These are phyloP conservation scores for Rhynchonycteris naso DNA, from an alignment of 2,797 vertebrate genomes.

Conservation along the genomic window DNA sequence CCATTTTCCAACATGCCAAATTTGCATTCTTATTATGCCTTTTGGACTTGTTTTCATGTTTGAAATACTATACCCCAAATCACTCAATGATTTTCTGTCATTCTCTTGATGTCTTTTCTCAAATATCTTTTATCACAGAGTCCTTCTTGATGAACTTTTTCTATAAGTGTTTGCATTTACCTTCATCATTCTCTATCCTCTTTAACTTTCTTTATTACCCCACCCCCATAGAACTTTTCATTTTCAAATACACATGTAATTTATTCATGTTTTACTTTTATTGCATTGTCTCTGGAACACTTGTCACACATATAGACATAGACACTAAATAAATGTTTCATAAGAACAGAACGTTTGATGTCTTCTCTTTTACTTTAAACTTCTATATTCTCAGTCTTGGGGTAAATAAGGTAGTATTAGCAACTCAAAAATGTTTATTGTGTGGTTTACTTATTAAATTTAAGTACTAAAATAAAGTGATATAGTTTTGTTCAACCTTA, in stretches of 20 bases:
- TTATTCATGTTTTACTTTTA: background rate
- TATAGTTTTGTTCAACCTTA: background rate
- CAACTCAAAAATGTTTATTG: background rate
- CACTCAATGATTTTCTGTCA: background rate
- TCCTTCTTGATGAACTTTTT: background rate
- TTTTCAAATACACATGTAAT: background rate
- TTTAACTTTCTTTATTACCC: background rate
- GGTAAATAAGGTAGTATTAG: background rate
- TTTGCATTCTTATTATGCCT: background rate
- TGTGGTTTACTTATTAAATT: background rate
- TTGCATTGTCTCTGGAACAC: background rate
- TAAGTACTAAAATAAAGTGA: background rate
- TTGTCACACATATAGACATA: background rate
- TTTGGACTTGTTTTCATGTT: background rate
- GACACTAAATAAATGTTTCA: background rate
- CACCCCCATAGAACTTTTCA: background rate
- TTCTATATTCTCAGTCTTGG: background rate
- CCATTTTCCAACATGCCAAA: background rate
- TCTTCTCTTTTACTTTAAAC: background rate
- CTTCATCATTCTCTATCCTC: background rate
- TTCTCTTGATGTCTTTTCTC: background rate
- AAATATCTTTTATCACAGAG: background rate
- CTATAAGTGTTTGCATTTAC: background rate
- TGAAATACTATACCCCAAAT: background rate
- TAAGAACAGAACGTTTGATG: background rate